Evolutionary conservation across 1,140 invertebrate genomes (phyloP).

Genomic region (Delia radicum): DNA sequence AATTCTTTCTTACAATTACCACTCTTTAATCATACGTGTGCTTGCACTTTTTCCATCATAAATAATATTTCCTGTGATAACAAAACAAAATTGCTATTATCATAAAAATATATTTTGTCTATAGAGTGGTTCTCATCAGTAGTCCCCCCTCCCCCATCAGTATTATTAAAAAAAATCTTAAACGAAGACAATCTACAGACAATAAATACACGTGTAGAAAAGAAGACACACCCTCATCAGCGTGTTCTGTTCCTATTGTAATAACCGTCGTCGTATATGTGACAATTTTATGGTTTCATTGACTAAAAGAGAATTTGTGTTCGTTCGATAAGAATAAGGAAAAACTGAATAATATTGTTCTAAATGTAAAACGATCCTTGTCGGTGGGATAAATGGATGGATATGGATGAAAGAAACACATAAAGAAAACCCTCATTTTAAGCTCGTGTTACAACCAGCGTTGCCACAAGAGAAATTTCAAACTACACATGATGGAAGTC

Average conservation of each 20-base stretch:
- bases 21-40: not conserved
- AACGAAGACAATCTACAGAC: not conserved
- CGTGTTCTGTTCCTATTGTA: not conserved
- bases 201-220: not conserved
- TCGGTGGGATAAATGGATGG: not conserved
- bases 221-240: not conserved
- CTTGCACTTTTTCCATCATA: not conserved
- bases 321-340: not conserved
- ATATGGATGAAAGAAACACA: not conserved
- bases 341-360: not conserved
- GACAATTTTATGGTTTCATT: slow-evolving; percentile 17
- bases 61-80: slow-evolving; percentile 18
- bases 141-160: not conserved
- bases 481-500: too few relatives aligned
- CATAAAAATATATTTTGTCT: not conserved
- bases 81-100: not conserved
- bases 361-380: not conserved
- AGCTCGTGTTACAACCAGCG: slow-evolving; percentile 18
- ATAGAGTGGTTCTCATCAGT: not conserved
- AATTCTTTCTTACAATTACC: too few relatives aligned
- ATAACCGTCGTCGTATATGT: not conserved
- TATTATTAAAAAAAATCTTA: not conserved
- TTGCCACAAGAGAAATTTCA: too few relatives aligned
- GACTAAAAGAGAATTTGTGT: not conserved
- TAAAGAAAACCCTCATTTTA: slow-evolving; percentile 14